Conservation (phyloP, 2,113 vertebrate species). For the Odocoileus virginianus region DNA sequence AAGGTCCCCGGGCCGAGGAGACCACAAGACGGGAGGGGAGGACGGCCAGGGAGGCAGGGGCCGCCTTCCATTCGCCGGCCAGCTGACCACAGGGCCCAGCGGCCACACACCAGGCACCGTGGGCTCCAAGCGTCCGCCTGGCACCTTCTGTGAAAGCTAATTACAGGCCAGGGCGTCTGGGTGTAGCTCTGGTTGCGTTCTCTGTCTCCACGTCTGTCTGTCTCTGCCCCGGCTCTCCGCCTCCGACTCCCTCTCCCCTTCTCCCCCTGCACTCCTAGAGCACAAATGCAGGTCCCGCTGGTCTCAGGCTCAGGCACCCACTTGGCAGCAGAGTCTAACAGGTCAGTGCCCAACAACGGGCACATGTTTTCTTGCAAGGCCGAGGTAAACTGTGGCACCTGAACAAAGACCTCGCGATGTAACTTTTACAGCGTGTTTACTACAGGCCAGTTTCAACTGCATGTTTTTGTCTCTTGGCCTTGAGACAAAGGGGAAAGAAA, state of each 20-base stretch:
- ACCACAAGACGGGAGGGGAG: neutral
- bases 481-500: slow-evolving; percentile 2
- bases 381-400: neutral
- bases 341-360: slow-evolving; percentile 27
- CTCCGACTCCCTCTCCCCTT: neutral
- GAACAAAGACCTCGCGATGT: slow-evolving; percentile 46
- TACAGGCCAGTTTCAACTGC: slow-evolving; percentile 32
- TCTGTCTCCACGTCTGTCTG: neutral
- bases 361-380: slow-evolving; percentile 9
- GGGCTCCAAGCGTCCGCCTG: neutral
- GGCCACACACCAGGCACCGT: neutral
- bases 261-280: neutral
- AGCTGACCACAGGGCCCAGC: neutral
- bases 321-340: neutral
- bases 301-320: neutral
- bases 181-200: neutral
- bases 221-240: neutral
- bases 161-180: neutral
- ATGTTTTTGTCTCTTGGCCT: neutral
- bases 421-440: neutral
- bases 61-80: neutral
- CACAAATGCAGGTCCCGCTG: neutral
- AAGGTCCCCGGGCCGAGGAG: neutral
- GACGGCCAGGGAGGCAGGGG: neutral
- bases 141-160: neutral